phyloP scores from a whole-genome alignment of 2,888 invertebrate genomes.

The Balanococcus diminutus region DNA sequence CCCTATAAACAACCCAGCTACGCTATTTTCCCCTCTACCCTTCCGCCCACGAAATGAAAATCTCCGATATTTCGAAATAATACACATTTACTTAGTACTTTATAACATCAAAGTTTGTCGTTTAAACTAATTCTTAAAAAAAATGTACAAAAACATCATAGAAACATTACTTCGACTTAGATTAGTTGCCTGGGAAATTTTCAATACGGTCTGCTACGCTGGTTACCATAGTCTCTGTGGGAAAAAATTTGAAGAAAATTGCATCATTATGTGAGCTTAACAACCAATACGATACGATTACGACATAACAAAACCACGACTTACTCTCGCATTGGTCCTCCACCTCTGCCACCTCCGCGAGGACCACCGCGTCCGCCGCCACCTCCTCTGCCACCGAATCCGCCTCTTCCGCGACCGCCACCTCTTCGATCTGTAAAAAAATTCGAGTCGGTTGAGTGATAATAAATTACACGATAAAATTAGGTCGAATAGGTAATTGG shows the following conservation, averaged over 20 bases:
- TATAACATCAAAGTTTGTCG: conserved; percentile 17
- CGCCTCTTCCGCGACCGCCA: conserved; percentile 62
- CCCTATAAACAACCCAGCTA: too few relatives aligned
- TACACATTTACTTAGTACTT: background rate
- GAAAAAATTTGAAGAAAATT: conserved; percentile 46
- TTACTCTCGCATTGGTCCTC: conserved; percentile 66
- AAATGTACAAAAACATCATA: conserved; percentile 26
- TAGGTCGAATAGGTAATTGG: background rate
- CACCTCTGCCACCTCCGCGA: conserved; percentile 63
- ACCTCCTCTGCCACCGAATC: conserved; percentile 62
- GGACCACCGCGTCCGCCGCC: conserved; percentile 63
- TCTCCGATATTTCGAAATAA: background rate
- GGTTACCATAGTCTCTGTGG: conserved; percentile 45
- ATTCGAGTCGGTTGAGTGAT: background rate
- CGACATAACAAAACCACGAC: conserved; percentile 59
- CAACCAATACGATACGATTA: conserved; percentile 9
- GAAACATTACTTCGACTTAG: conserved; percentile 2
- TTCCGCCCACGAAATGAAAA: too few relatives aligned
- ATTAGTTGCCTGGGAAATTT: background rate
- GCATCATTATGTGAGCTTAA: background rate
- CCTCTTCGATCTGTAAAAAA: conserved; percentile 62
- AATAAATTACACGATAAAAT: background rate
- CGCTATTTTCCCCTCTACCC: too few relatives aligned
- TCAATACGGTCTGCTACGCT: conserved; percentile 51
- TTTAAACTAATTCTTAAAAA: background rate